Base-by-base conservation (phyloP, 2,113 vertebrate genomes). In the Cynocephalus volans region DNA sequence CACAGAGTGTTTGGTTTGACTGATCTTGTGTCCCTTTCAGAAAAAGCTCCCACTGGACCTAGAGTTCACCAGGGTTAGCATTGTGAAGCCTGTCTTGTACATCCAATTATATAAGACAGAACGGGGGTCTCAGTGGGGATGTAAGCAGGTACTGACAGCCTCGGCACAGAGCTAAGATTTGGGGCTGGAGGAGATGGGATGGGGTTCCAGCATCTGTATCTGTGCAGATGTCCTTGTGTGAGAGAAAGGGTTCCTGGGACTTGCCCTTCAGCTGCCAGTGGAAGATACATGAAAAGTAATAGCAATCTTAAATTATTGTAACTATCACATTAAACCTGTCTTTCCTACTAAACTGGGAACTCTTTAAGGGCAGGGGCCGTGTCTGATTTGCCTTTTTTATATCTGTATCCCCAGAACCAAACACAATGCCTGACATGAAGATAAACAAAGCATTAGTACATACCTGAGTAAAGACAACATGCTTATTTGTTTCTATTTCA, bases 401-500 rank as follows among this genome's bases (percentile, higher is more conserved):
- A 52, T 75, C n/a, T 26, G 67, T 5, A 21, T 31, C 45, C 18
- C 12, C 67, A 60, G 33, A 33, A 9, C 84, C 70, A 76, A 28
- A 65, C 77, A 45, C 28, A 50, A 6, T 36, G 36, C 76, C 80
- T 28, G 28, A 17, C 14, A 36, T 0, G 0, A 31, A n/a, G 21
- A 48, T 6, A 17, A n/a, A 24, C 24, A 52, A 60, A 73, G 73
- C 31, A 5, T 5, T 8, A 31, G 12, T 13, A 31, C 36, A 31
- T 14, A 23, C 12, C 56, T n/a, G 81, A 56, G 15, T 36, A 26
- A 36, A 56, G 70, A 11, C 11, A 31, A 31, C 67, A 48, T 0
- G 0, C 69, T 52, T 8, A 2, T 5, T 5, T 1, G 19, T 21
- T 58, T 8, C 58, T 67, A 0, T 28, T 24, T 33, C 91, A 8